Percentiles rank a stretch among this genome's conserved stretches.
Conservation (phyloP, 37 sponge, comb jelly and placozoan genomes). For the Hexactinellida sp. region DNA sequence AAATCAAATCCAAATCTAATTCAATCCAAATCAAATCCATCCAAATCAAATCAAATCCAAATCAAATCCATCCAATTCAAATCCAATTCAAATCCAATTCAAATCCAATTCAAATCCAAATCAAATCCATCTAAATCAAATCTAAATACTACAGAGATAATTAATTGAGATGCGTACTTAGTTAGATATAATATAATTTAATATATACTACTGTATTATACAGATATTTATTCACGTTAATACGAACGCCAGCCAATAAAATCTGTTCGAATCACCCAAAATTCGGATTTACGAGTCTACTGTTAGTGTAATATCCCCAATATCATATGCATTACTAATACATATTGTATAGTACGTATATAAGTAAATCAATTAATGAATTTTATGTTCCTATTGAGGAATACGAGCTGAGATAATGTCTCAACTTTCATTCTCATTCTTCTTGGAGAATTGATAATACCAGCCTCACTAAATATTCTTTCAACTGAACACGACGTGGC, state of each 20-base stretch:
- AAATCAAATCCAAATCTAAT: no score
- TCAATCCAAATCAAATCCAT: background rate
- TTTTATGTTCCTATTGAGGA: background rate
- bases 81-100: no score
- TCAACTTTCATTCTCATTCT: background rate
- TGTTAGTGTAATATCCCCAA: background rate
- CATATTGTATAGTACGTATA: background rate
- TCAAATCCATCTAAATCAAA: no score
- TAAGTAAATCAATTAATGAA: background rate
- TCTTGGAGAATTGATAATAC: background rate
- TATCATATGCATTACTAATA: background rate
- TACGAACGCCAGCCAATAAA: background rate
- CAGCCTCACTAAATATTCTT: background rate
- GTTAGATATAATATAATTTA: no score
- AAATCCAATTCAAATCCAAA: no score
- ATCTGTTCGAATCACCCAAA: background rate
- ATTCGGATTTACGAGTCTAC: background rate
- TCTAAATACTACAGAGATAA: no score
- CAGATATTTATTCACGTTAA: background rate
- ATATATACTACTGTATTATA: no score
- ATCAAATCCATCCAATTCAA: no score
- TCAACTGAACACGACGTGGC: background rate
- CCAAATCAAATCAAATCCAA: background rate
- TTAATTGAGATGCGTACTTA: no score
- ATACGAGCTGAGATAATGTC: background rate